Conservation (phyloP, 2,797 vertebrate genomes). For the Danio choprae region DNA sequence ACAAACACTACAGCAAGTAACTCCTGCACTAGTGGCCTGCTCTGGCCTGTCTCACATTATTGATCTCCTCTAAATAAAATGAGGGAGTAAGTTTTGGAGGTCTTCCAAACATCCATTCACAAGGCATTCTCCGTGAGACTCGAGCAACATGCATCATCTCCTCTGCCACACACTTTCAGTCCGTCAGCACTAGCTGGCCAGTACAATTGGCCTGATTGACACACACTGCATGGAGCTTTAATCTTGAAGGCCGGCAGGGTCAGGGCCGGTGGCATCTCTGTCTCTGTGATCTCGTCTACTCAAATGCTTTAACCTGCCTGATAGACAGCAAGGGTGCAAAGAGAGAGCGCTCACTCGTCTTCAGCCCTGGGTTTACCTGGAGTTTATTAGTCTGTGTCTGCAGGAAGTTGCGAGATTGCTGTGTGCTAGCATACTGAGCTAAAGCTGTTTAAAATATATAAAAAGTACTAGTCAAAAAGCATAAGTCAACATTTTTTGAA, state of each 20-base stretch:
- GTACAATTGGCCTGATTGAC: conserved; percentile 60
- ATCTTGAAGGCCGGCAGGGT: conserved; percentile 53
- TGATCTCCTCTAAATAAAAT: conserved; percentile 53
- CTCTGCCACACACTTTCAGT: conserved; percentile 31
- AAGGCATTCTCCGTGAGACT: conserved; percentile 43
- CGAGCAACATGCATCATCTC: conserved; percentile 29
- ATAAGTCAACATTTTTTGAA: too few relatives aligned
- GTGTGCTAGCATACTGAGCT: not conserved
- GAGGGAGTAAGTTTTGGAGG: conserved; percentile 60
- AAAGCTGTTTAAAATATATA: not conserved
- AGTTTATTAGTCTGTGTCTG: conserved; percentile 40
- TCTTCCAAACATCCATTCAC: conserved; percentile 61
- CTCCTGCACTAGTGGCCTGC: conserved; percentile 34
- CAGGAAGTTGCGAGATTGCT: conserved; percentile 17
- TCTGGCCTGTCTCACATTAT: conserved; percentile 41
- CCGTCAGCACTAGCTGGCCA: conserved; percentile 45
- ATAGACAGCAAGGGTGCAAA: conserved; percentile 48
- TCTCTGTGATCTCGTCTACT: conserved; percentile 36
- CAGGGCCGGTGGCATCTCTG: conserved; percentile 55
- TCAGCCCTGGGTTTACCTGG: conserved; percentile 36
- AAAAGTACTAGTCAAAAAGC: too few relatives aligned
- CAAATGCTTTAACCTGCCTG: conserved; percentile 53
- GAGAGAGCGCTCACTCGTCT: conserved; percentile 36
- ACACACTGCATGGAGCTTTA: conserved; percentile 52
- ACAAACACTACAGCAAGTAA: not conserved